Evolutionary conservation across 2,888 invertebrate genomes (phyloP).

Genomic region (Cephus runcator): DNA sequence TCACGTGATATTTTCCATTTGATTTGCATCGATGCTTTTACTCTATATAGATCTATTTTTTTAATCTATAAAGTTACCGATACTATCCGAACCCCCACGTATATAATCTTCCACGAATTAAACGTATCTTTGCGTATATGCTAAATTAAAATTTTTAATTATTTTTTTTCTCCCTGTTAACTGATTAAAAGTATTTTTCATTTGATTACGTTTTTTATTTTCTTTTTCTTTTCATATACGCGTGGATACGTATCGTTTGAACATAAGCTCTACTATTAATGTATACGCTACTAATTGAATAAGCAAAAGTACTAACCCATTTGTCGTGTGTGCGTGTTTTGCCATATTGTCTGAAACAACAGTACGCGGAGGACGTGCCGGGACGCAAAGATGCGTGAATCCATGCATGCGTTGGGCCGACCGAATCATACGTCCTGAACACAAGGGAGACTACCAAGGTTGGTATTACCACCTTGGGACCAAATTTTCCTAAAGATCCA

Average conservation of each 20-base stretch:
- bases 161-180: background rate
- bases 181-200: background rate
- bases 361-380: constrained; percentile 57
- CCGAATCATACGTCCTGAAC: constrained; percentile 57
- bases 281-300: background rate
- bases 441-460: constrained; percentile 59
- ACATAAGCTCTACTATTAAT: background rate
- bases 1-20: background rate
- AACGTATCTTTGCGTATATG: background rate
- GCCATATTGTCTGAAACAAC: constrained; percentile 8
- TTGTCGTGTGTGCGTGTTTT: background rate
- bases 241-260: background rate
- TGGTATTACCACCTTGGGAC: constrained; percentile 37
- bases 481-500: background rate
- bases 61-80: background rate
- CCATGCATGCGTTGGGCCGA: constrained; percentile 62
- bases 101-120: background rate
- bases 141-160: background rate
- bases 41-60: background rate
- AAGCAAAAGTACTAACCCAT: constrained; percentile 9
- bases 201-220: background rate
- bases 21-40: background rate
- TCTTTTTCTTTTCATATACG: background rate
- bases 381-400: constrained; percentile 51
- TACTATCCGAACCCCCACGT: background rate